These are phyloP conservation scores for Drosophila quinaria DNA, from an alignment of 2,888 invertebrate genomes.

Conservation along the genomic window DNA sequence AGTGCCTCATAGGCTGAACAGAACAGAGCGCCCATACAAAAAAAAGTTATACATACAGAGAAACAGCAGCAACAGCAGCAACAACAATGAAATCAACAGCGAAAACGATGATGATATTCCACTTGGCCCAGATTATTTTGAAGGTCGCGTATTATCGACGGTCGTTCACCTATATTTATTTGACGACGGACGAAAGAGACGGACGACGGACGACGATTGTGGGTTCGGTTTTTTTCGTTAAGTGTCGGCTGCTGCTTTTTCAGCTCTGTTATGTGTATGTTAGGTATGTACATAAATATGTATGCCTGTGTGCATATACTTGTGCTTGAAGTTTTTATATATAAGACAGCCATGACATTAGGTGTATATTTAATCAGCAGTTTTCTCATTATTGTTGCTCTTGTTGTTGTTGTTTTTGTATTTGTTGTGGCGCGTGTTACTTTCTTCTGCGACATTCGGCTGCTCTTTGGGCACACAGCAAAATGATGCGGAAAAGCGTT, in stretches of 20 bases:
- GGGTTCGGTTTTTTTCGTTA: constrained; percentile 29
- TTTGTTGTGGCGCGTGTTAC: constrained; percentile 53
- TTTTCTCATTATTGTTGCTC: constrained; percentile 34
- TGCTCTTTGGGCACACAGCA: constrained; percentile 42
- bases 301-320: constrained; percentile 17
- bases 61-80: constrained; percentile 21
- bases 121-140: constrained; percentile 86
- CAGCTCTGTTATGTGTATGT: constrained; percentile 22
- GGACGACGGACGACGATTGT: constrained; percentile 18
- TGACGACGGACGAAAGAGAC: constrained; percentile 35
- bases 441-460: constrained; percentile 68
- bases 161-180: constrained; percentile 86
- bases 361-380: constrained; percentile 76
- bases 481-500: constrained; percentile 71
- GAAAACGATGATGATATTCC: constrained; percentile 76
- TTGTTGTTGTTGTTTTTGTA: constrained; percentile 32
- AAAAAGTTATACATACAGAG: constrained; percentile 31
- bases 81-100: constrained; percentile 35
- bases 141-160: constrained; percentile 85
- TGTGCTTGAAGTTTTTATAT: constrained; percentile 28
- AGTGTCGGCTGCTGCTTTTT: constrained; percentile 26
- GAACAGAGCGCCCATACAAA: constrained; percentile 11
- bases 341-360: constrained; percentile 51
- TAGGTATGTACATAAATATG: constrained; percentile 22
- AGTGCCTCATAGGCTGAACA: constrained; percentile 25